Base-by-base conservation (phyloP, 2,797 vertebrate genomes). In the Triplophysa bombifrons region DNA sequence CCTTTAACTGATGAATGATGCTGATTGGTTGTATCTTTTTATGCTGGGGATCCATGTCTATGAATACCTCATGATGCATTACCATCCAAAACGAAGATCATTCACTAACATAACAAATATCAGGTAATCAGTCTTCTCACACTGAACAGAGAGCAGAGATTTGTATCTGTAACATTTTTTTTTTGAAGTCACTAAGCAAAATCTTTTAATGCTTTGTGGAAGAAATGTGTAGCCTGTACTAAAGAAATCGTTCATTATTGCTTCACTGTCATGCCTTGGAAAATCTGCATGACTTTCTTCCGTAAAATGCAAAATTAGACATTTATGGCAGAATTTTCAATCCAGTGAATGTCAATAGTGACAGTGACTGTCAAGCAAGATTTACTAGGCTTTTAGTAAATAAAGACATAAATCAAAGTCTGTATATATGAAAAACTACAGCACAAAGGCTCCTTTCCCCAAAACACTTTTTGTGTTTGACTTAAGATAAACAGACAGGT, bases 1-100 rank as follows among this genome's bases (percentile, higher is more conserved):
- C 51, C 20, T 78, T 78, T 55, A 27, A 44, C 68, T 78, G 58
- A 78, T 63, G 68, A 78, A 71, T 78, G 76, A 64, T 53, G 16
- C 30, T 78, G 67, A 71, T 72, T 71, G 67, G 67, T 16, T 65
- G 48, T 16, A 30, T 55, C 30, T 27, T 72, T 63, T 44, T 55
- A 63, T 51, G 27, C 64, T 25, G 67, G 46, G 27, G 5, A 25
- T 70, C n/a, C 53, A 25, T n/a, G 14, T 46, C 50, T 44, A n/a
- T 56, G 41, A 78, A 64, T 46, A 53, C 25, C 60, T 46, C 44
- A 53, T 34, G 58, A 72, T 53, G 27, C 56, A 46, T 64, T n/a
- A 44, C 16, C 20, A 78, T 48, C 13, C 46, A n/a, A 69, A 48
- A 30, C 46, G 5, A 48, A 3, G 9, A 46, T 50, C 41, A 3